phyloP scores from a whole-genome alignment of 2,113 vertebrate species.

The Vanacampus margaritifer region DNA sequence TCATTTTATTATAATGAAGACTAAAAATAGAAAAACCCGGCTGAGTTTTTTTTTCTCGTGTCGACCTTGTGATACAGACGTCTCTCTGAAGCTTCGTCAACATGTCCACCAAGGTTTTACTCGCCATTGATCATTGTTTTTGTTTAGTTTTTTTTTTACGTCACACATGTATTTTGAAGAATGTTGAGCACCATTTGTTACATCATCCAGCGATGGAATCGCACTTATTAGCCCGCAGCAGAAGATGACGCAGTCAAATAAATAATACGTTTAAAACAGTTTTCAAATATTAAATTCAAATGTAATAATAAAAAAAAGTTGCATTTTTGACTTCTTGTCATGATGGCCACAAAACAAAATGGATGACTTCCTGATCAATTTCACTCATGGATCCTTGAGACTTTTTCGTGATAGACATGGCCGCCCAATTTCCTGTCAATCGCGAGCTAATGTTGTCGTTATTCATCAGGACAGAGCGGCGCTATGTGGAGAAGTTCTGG shows the following conservation, averaged over 20 bases:
- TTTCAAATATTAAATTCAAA: too few relatives aligned
- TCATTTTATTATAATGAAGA: slow-evolving; percentile 4
- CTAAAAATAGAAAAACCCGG: slow-evolving; percentile 8
- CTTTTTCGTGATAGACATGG: too few relatives aligned
- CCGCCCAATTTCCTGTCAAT: too few relatives aligned
- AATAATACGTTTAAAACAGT: too few relatives aligned
- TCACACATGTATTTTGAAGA: background rate
- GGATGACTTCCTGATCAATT: too few relatives aligned
- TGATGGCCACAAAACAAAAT: too few relatives aligned
- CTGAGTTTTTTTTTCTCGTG: background rate
- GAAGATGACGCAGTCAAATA: too few relatives aligned
- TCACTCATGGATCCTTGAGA: too few relatives aligned
- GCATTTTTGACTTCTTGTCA: too few relatives aligned
- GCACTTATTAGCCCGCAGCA: too few relatives aligned
- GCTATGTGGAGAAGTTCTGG: slow-evolving; percentile 89
- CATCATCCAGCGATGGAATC: background rate
- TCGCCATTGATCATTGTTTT: background rate
- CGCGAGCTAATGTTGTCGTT: background rate
- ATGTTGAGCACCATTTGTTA: background rate
- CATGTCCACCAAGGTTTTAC: background rate
- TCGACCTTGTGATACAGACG: background rate
- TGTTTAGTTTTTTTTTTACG: background rate
- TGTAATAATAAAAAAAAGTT: too few relatives aligned
- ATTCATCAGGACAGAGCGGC: slow-evolving; percentile 74
- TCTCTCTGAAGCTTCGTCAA: background rate